Evolutionary conservation across 1,140 invertebrate species (phyloP).

Genomic region (Drosophila pruinosa): DNA sequence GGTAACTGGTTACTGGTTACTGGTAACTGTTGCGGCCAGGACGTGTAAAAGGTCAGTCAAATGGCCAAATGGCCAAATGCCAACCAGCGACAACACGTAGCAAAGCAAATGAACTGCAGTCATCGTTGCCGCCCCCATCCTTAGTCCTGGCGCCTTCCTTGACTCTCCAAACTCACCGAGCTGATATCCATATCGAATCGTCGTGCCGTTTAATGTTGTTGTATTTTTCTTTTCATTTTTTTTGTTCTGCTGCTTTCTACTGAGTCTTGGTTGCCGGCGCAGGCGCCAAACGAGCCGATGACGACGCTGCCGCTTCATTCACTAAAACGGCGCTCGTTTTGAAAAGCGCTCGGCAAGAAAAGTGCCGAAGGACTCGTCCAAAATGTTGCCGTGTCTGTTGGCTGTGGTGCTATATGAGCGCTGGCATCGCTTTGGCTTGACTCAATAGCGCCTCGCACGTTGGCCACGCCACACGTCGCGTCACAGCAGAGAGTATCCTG

Average conservation of each 20-base stretch:
- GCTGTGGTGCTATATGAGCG: constrained; percentile 41
- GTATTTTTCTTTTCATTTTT: too few species aligned
- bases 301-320: constrained; percentile 37
- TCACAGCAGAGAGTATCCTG: background rate
- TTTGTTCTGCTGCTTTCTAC: too few species aligned
- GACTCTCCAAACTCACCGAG: background rate
- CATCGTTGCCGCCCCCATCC: background rate
- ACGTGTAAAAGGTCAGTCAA: constrained; percentile 7
- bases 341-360: background rate
- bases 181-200: constrained; percentile 16
- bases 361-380: constrained; percentile 10
- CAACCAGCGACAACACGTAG: constrained; percentile 10
- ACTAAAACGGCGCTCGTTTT: constrained; percentile 49
- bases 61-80: background rate
- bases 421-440: constrained; percentile 28
- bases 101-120: constrained; percentile 30
- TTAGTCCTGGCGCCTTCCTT: background rate
- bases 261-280: constrained; percentile 10
- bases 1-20: background rate
- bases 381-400: background rate
- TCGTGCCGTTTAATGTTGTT: background rate
- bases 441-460: constrained; percentile 67
- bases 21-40: constrained; percentile 23
- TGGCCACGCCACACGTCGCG: constrained; percentile 58
- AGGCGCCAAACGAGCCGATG: constrained; percentile 4